Conservation (phyloP, 2,113 vertebrate species). For the Etia nguti region DNA sequence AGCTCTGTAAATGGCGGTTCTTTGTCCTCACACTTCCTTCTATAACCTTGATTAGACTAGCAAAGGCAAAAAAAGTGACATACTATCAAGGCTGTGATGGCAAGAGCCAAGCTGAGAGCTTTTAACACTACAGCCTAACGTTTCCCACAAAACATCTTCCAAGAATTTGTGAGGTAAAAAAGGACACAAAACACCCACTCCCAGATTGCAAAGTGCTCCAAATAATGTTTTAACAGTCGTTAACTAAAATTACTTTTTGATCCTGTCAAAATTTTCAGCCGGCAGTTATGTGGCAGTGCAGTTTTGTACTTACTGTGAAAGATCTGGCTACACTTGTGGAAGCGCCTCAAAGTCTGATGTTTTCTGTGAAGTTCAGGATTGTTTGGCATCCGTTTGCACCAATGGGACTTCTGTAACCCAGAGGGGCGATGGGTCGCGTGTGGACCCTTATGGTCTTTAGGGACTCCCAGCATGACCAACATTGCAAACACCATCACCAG, state of each 20-base stretch:
- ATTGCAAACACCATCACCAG: slow-evolving; percentile 49
- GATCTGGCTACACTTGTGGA: slow-evolving; percentile 49
- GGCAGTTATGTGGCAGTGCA: background rate
- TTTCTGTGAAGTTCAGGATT: background rate
- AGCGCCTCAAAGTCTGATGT: slow-evolving; percentile 9
- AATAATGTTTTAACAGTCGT: background rate
- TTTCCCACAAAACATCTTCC: slow-evolving; percentile 12
- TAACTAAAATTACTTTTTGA: background rate
- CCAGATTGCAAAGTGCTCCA: background rate
- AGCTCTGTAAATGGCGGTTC: background rate
- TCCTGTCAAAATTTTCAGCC: background rate
- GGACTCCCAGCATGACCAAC: slow-evolving; percentile 55
- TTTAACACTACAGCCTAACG: slow-evolving; percentile 33
- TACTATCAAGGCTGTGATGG: background rate
- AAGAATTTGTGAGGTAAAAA: slow-evolving; percentile 4
- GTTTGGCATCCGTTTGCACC: slow-evolving; percentile 44
- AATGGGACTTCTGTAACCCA: slow-evolving; percentile 12
- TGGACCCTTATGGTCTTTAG: slow-evolving; percentile 41
- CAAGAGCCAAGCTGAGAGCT: slow-evolving; percentile 2
- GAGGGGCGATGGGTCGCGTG: background rate
- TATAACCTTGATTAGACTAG: slow-evolving; percentile 26
- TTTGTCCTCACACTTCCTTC: background rate
- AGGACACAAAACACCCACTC: background rate
- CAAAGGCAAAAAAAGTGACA: slow-evolving; percentile 11
- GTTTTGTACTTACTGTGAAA: slow-evolving; percentile 66